Conservation (phyloP, 2,888 invertebrate species). For the Melieria omissa region DNA sequence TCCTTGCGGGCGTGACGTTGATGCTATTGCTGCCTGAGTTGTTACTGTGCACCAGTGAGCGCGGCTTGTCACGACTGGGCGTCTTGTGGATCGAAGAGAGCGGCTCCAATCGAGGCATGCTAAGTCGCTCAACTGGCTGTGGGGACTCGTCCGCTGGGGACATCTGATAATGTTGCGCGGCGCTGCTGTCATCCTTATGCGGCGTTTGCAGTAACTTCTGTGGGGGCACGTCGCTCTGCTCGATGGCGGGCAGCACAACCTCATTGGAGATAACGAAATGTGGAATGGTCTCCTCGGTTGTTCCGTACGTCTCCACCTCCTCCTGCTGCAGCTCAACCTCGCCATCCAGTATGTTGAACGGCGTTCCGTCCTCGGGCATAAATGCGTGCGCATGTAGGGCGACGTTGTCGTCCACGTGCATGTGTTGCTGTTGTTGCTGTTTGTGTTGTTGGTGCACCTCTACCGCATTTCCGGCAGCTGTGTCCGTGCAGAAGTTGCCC, state of each 20-base stretch:
- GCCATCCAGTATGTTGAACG: slow-evolving; percentile 43
- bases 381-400: slow-evolving; percentile 36
- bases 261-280: slow-evolving; percentile 44
- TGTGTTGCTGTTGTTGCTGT: slow-evolving; percentile 16
- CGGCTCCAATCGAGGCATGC: slow-evolving; percentile 55
- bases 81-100: slow-evolving; percentile 34
- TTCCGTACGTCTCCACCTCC: slow-evolving; percentile 43
- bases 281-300: slow-evolving; percentile 42
- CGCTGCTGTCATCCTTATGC: slow-evolving; percentile 26
- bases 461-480: background rate
- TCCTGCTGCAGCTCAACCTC: slow-evolving; percentile 48
- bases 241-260: slow-evolving; percentile 33
- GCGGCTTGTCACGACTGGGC: slow-evolving; percentile 14
- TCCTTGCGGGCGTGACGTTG: too few relatives aligned
- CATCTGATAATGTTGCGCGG: background rate
- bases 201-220: slow-evolving; percentile 52
- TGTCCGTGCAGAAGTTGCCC: too few relatives aligned
- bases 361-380: slow-evolving; percentile 41
- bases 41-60: background rate
- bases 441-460: slow-evolving; percentile 8
- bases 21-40: too few relatives aligned
- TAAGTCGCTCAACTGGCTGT: background rate
- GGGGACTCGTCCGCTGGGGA: too few relatives aligned
- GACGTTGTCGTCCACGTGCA: slow-evolving; percentile 22
- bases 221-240: slow-evolving; percentile 23